A percentile compares a stretch with the other conserved stretches of the same genome.
Evolutionary conservation across 2,888 invertebrate species (phyloP).

Genomic region (Tromatobia lineatoria): DNA sequence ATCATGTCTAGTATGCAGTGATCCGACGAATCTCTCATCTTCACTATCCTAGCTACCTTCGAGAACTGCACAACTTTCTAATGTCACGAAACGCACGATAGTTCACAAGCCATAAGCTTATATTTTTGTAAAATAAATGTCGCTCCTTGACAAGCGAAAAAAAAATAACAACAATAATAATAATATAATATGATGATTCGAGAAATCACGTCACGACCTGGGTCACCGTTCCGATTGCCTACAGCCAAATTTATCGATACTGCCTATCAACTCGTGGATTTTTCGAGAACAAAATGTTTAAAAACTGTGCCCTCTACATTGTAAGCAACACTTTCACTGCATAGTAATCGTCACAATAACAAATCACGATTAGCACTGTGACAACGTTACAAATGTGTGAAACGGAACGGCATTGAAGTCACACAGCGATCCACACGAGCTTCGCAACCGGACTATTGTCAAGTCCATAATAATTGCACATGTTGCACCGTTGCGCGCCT

Average conservation of each 20-base stretch:
- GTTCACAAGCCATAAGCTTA: neutral
- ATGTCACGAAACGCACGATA: constrained; percentile 29
- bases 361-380: neutral
- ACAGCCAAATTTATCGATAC: constrained; percentile 10
- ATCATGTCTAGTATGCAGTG: constrained; percentile 73
- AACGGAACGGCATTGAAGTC: neutral
- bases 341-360: neutral
- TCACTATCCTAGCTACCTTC: neutral
- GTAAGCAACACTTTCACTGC: neutral
- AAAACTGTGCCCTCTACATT: neutral
- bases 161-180: too few relatives aligned
- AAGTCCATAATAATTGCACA: constrained; percentile 12
- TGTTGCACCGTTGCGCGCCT: neutral
- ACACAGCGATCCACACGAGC: constrained; percentile 14
- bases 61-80: constrained; percentile 10
- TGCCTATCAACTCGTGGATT: neutral
- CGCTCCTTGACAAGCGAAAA: neutral
- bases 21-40: constrained; percentile 68
- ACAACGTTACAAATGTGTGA: neutral
- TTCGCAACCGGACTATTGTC: constrained; percentile 16
- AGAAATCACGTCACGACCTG: constrained; percentile 10
- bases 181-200: neutral
- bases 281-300: neutral
- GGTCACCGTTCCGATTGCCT: constrained; percentile 15
- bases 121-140: neutral